Evolutionary conservation across 2,797 vertebrate species (phyloP).

Genomic region (Clarias pachynema): DNA sequence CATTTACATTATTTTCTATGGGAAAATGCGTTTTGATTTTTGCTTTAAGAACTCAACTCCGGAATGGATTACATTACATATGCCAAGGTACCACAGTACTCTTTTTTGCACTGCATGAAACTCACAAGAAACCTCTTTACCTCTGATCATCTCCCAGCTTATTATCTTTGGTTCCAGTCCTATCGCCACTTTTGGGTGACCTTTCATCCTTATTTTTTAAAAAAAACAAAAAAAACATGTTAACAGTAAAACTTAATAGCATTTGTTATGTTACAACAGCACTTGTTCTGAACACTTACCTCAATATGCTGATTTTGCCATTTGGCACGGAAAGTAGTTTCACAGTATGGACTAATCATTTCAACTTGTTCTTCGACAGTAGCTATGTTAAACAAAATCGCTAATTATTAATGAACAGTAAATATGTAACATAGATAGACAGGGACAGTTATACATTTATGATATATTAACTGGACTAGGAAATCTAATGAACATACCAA

Average conservation of each 20-base stretch:
- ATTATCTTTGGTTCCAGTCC: conserved; percentile 54
- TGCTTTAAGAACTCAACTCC: too few species aligned
- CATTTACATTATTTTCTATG: too few species aligned
- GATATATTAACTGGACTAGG: neutral
- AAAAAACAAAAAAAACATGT: neutral
- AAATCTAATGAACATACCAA: conserved; percentile 64
- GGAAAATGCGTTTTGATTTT: too few species aligned
- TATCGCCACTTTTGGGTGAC: conserved; percentile 56
- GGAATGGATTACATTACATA: too few species aligned
- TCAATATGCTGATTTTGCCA: conserved; percentile 61
- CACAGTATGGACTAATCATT: conserved; percentile 87
- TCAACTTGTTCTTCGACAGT: conserved; percentile 73
- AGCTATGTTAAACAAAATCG: conserved; percentile 53
- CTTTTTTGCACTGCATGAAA: conserved; percentile 9
- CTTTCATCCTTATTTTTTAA: conserved; percentile 57
- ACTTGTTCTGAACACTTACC: conserved; percentile 61
- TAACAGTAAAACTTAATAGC: neutral
- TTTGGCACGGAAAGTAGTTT: conserved; percentile 79
- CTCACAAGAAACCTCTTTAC: conserved; percentile 60
- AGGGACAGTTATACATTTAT: neutral
- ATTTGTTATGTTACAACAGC: too few species aligned
- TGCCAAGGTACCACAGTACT: too few species aligned
- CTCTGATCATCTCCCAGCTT: conserved; percentile 66
- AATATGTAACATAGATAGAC: neutral
- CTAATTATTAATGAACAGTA: neutral